phyloP scores from a whole-genome alignment of 2,113 vertebrate genomes.

The cattle (Bos taurus) region DNA sequence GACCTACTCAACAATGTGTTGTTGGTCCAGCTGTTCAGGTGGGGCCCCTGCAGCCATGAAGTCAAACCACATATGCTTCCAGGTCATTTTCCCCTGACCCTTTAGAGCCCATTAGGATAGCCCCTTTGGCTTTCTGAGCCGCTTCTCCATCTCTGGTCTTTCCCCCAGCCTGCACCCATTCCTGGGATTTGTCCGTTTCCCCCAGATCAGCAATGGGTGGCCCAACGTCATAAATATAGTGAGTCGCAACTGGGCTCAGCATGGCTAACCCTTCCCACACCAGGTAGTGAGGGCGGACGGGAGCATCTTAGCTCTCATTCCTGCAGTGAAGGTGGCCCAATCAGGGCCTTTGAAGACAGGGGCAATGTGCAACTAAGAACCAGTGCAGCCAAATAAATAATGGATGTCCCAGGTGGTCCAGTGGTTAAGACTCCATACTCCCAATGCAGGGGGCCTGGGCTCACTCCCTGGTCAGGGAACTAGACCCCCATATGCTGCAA shows the following conservation, averaged over 20 bases:
- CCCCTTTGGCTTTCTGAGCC: background rate
- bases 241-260: background rate
- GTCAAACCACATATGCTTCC: background rate
- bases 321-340: background rate
- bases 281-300: background rate
- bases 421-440: background rate
- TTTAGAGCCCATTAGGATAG: background rate
- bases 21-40: background rate
- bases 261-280: background rate
- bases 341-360: background rate
- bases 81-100: background rate
- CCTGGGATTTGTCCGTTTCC: background rate
- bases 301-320: background rate
- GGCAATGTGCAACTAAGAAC: background rate
- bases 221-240: background rate
- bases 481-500: background rate
- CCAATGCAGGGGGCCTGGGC: background rate
- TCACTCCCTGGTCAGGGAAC: background rate
- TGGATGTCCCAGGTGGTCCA: background rate
- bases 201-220: background rate
- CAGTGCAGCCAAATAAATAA: background rate
- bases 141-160: background rate
- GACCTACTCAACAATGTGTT: background rate
- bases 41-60: background rate
- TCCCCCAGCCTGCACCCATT: background rate